phyloP scores from a whole-genome alignment of 1,140 invertebrate genomes.

The Drosophila bifasciata region DNA sequence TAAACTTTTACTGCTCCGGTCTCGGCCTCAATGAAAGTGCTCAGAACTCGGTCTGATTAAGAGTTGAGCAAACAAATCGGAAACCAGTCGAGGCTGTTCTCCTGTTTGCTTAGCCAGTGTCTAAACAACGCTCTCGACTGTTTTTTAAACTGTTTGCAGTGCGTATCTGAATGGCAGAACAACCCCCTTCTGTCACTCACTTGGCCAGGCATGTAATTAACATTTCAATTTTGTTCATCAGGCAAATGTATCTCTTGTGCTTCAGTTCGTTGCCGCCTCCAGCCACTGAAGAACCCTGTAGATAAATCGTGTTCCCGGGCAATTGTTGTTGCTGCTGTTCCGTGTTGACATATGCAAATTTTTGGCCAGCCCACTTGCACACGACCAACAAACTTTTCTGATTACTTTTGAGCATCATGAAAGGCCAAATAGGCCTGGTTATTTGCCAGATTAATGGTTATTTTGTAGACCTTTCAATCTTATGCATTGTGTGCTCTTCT shows the following conservation, averaged over 20 bases:
- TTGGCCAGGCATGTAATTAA: conserved; percentile 67
- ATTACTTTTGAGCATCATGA: conserved; percentile 60
- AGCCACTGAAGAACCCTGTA: conserved; percentile 40
- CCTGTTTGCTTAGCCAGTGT: conserved; percentile 76
- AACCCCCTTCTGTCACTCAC: not conserved
- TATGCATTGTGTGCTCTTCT: conserved; percentile 53
- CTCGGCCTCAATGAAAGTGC: conserved; percentile 53
- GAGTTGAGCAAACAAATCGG: conserved; percentile 77
- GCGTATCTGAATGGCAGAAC: conserved; percentile 10
- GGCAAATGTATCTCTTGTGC: conserved; percentile 78
- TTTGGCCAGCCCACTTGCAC: conserved; percentile 53
- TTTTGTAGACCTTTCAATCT: conserved; percentile 43
- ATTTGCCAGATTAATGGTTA: conserved; percentile 40
- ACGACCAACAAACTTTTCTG: conserved; percentile 56
- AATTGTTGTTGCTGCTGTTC: conserved; percentile 66
- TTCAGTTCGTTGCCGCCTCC: conserved; percentile 34
- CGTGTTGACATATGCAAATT: conserved; percentile 84
- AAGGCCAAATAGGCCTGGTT: conserved; percentile 16
- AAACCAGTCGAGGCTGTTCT: conserved; percentile 28
- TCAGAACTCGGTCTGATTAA: conserved; percentile 68
- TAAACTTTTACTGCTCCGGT: conserved; percentile 38
- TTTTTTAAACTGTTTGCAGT: conserved; percentile 80
- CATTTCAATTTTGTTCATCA: conserved; percentile 80
- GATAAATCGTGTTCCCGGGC: conserved; percentile 70
- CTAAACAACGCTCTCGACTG: conserved; percentile 72